phyloP scores from a whole-genome alignment of 2,113 vertebrate genomes.

The Irena cyanogastra region DNA sequence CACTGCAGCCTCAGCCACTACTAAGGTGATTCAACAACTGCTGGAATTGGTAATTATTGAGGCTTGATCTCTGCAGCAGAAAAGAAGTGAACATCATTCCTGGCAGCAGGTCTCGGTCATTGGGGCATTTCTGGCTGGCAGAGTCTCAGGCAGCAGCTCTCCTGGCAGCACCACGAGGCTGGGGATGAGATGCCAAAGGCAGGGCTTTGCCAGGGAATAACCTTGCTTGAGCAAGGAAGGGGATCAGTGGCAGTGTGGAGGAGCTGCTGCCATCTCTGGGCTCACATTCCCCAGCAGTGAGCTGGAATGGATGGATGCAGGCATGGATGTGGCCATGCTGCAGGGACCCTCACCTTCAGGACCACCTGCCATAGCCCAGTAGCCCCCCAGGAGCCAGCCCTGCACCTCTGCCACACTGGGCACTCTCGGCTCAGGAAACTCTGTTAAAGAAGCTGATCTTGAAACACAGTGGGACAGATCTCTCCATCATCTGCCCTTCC shows the following conservation, averaged over 20 bases:
- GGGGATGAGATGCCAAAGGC: not conserved
- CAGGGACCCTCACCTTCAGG: not conserved
- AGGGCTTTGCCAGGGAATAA: not conserved
- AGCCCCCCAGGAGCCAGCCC: not conserved
- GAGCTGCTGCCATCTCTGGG: not conserved
- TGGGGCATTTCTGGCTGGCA: not conserved
- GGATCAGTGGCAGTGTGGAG: not conserved
- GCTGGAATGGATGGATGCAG: not conserved
- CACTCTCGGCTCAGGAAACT: not conserved
- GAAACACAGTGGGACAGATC: not conserved
- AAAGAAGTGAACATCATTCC: not conserved
- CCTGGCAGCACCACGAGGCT: not conserved
- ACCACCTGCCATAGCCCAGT: not conserved
- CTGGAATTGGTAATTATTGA: not conserved
- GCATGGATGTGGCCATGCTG: rapidly evolving
- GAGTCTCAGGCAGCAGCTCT: not conserved
- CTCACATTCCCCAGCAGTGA: not conserved
- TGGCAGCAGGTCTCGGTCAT: not conserved
- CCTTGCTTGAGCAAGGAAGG: not conserved
- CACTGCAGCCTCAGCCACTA: not conserved
- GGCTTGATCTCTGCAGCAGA: not conserved
- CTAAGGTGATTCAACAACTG: not conserved
- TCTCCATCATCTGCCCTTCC: not conserved
- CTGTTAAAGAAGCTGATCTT: not conserved
- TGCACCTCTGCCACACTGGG: not conserved